Evolutionary conservation across 2,113 vertebrate species (phyloP).

Genomic region (Tonatia bakeri): DNA sequence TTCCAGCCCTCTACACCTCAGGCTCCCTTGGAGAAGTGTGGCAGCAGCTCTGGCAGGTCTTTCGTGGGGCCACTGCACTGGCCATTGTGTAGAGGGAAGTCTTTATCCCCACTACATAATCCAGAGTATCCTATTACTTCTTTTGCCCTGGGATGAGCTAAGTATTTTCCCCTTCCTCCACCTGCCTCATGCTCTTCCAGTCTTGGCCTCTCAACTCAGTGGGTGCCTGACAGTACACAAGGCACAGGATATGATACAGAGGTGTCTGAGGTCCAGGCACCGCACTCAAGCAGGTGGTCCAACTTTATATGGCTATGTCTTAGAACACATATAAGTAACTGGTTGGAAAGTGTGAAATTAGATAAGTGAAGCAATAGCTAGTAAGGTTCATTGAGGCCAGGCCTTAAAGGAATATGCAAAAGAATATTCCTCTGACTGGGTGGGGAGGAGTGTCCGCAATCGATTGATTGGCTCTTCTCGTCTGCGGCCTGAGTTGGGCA

Average conservation of each 20-base stretch:
- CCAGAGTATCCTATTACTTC: background rate
- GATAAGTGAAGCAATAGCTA: background rate
- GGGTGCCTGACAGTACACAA: background rate
- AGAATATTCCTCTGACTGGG: background rate
- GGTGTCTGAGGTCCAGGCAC: background rate
- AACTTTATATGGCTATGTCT: background rate
- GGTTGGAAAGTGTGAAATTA: background rate
- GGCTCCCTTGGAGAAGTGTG: background rate
- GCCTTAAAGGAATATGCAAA: background rate
- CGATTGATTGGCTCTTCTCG: background rate
- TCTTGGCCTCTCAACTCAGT: background rate
- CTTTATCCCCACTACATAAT: background rate
- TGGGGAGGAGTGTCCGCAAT: rapidly evolving
- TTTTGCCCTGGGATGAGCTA: background rate
- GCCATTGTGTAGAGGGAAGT: background rate
- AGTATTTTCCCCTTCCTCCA: background rate
- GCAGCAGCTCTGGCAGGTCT: background rate
- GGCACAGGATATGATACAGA: background rate
- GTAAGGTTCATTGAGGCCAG: background rate
- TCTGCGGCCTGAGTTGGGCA: background rate
- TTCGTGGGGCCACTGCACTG: background rate
- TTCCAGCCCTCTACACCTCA: background rate
- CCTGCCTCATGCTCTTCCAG: background rate
- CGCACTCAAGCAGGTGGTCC: background rate
- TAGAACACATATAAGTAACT: background rate